A percentile compares a stretch with the other conserved stretches of the same genome.
Evolutionary conservation across 2,888 invertebrate species (phyloP).

Genomic region (Melinaea menophilus): DNA sequence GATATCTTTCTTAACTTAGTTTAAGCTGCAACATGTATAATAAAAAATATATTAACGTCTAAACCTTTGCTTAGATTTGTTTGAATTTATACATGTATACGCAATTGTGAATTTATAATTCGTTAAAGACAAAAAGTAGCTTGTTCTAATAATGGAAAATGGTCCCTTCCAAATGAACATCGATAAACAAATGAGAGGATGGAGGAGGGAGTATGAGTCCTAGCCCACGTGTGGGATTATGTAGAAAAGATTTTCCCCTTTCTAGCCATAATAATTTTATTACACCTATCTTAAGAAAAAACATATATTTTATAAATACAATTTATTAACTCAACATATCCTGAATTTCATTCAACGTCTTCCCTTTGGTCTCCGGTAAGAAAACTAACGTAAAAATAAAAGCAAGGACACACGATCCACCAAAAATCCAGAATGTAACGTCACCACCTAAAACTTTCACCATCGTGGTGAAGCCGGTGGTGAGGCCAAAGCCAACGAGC

Average conservation of each 20-base stretch:
- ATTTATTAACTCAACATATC: conserved; percentile 42
- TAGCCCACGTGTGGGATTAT: too few relatives aligned
- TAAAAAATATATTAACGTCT: too few relatives aligned
- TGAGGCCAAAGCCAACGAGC: conserved; percentile 42
- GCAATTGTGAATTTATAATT: too few relatives aligned
- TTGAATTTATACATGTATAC: too few relatives aligned
- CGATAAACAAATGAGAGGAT: background rate
- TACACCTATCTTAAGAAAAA: background rate
- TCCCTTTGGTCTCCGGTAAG: conserved; percentile 49
- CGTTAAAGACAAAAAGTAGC: too few relatives aligned
- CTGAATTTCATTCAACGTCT: conserved; percentile 45
- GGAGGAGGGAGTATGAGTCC: too few relatives aligned
- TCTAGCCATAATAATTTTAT: too few relatives aligned
- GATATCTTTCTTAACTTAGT: too few relatives aligned
- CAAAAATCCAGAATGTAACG: conserved; percentile 48
- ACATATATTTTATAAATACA: background rate
- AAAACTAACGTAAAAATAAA: conserved; percentile 42
- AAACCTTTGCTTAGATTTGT: too few relatives aligned
- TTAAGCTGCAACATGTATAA: too few relatives aligned
- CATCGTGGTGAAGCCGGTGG: conserved; percentile 42
- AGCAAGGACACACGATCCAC: conserved; percentile 38
- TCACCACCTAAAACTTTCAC: conserved; percentile 39
- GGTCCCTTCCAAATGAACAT: background rate
- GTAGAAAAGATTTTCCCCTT: too few relatives aligned
- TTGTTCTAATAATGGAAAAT: too few relatives aligned